These are phyloP conservation scores for Dendrolimus houi DNA, from an alignment of 2,888 invertebrate species.

Conservation along the genomic window DNA sequence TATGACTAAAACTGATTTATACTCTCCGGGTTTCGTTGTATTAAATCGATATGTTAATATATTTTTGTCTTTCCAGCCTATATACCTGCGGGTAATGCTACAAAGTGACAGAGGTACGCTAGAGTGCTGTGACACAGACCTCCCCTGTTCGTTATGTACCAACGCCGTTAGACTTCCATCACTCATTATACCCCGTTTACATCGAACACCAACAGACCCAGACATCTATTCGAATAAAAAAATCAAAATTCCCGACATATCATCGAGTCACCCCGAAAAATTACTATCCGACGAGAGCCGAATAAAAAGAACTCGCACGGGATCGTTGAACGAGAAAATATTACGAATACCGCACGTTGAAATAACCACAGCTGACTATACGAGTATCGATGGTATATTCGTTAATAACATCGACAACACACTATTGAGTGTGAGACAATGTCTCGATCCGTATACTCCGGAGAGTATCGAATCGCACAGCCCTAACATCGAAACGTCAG, in stretches of 20 bases:
- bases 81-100: slow-evolving; percentile 84
- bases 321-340: slow-evolving; percentile 50
- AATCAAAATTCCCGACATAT: slow-evolving; percentile 14
- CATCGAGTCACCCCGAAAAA: slow-evolving; percentile 23
- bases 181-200: slow-evolving; percentile 17
- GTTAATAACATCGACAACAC: slow-evolving; percentile 74
- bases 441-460: slow-evolving; percentile 87
- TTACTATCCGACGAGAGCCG: slow-evolving; percentile 24
- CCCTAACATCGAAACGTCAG: slow-evolving; percentile 70
- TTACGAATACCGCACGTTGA: slow-evolving; percentile 62
- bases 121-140: slow-evolving; percentile 75
- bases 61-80: slow-evolving; percentile 77
- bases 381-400: slow-evolving; percentile 54
- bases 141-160: slow-evolving; percentile 51
- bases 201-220: slow-evolving; percentile 42
- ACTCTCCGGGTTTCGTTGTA: too few species aligned
- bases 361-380: slow-evolving; percentile 68
- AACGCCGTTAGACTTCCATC: slow-evolving; percentile 24
- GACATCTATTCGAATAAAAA: slow-evolving; percentile 33
- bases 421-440: slow-evolving; percentile 46
- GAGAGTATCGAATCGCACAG: slow-evolving; percentile 87
- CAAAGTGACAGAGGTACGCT: slow-evolving; percentile 86
- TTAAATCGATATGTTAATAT: slow-evolving; percentile 5
- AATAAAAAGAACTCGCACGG: slow-evolving; percentile 39
- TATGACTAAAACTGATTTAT: too few species aligned